phyloP scores from a whole-genome alignment of 2,797 vertebrate genomes.

The Microtus obscurus region DNA sequence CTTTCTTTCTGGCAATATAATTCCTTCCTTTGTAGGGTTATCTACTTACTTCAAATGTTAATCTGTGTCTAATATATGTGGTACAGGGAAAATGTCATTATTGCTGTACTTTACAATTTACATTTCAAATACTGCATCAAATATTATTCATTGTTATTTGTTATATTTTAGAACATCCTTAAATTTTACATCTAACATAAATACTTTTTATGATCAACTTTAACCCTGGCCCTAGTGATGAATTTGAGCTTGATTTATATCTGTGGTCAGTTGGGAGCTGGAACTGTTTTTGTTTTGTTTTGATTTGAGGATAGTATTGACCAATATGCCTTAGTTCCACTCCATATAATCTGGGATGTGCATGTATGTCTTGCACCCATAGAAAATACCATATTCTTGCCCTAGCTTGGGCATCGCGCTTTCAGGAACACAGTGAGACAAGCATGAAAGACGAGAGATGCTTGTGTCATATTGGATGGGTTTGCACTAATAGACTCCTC shows the following conservation, averaged over 20 bases:
- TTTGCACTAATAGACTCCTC: neutral
- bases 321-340: neutral
- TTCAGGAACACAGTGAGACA: neutral
- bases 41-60: conserved; percentile 9
- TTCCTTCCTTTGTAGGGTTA: conserved; percentile 20
- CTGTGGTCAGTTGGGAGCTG: neutral
- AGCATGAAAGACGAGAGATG: neutral
- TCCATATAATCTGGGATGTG: neutral
- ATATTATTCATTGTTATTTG: neutral
- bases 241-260: neutral
- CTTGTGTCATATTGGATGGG: no score
- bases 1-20: neutral
- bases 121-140: neutral
- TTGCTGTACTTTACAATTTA: neutral
- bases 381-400: neutral
- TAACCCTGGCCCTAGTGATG: neutral
- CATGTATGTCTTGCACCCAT: neutral
- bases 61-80: neutral
- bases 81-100: neutral
- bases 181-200: neutral
- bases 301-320: neutral
- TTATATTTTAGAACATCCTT: neutral
- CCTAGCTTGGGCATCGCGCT: neutral
- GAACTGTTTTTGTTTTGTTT: neutral
- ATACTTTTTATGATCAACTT: neutral